Conservation (phyloP, 2,113 vertebrate species). For the Leptobrachium leishanense region DNA sequence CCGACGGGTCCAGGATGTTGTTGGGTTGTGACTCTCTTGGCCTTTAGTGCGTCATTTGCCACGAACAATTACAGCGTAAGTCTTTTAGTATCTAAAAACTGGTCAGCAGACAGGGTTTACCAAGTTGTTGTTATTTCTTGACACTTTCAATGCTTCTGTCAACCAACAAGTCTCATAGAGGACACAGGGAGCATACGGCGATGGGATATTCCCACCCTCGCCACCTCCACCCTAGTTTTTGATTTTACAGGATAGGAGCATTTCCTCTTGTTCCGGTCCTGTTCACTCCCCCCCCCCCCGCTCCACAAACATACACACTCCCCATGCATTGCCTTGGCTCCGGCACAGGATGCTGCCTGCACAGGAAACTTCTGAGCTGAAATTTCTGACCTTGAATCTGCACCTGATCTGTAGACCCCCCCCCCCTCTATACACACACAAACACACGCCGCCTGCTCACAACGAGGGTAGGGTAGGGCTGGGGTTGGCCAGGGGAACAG, state of each 20-base stretch:
- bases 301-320: no score
- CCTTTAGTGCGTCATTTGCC: background rate
- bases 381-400: slow-evolving; percentile 43
- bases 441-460: background rate
- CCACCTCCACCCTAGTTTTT: slow-evolving; percentile 39
- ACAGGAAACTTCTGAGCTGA: slow-evolving; percentile 45
- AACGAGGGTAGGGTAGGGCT: slow-evolving; percentile 25
- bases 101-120: background rate
- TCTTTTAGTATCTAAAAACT: background rate
- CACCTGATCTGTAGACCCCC: slow-evolving; percentile 27
- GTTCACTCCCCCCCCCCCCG: background rate
- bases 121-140: no score
- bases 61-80: no score
- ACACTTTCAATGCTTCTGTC: background rate
- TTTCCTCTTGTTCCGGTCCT: slow-evolving; percentile 38
- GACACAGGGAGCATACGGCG: background rate
- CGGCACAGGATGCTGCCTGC: slow-evolving; percentile 40
- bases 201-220: slow-evolving; percentile 38
- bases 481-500: slow-evolving; percentile 11
- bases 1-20: background rate
- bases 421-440: background rate
- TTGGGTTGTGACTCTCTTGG: background rate
- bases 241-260: slow-evolving; percentile 45
- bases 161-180: background rate
- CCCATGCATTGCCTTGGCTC: background rate